phyloP scores from a whole-genome alignment of 2,888 invertebrate species.

The Stictocephala bisonia region DNA sequence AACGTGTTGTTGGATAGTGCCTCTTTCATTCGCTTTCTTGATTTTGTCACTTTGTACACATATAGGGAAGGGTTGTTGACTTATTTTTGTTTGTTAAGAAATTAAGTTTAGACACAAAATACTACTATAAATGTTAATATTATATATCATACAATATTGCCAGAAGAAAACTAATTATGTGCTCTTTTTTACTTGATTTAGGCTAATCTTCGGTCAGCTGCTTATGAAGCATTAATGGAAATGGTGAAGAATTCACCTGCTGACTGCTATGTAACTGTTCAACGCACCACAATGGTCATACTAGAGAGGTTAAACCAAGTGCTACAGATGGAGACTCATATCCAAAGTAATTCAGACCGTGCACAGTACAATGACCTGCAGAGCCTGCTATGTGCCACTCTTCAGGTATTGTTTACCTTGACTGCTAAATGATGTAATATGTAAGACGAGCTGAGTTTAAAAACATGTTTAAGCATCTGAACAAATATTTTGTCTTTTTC shows the following conservation, averaged over 20 bases:
- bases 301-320: constrained; percentile 94
- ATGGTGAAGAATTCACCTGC: constrained; percentile 98
- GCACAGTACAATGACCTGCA: constrained; percentile 97
- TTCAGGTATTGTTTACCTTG: constrained; percentile 69
- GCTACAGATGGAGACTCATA: constrained; percentile 92
- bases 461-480: no score
- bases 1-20: no score
- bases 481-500: no score
- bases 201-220: constrained; percentile 94
- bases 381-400: constrained; percentile 94
- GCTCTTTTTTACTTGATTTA: constrained; percentile 63
- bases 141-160: no score
- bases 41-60: no score
- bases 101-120: no score
- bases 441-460: no score
- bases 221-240: constrained; percentile 99
- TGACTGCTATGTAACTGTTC: constrained; percentile 97
- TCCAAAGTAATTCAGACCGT: constrained; percentile 86
- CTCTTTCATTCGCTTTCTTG: no score
- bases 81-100: no score
- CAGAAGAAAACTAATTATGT: neutral
- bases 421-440: no score
- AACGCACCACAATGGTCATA: constrained; percentile 96
- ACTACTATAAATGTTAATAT: no score
- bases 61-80: no score